phyloP scores from a whole-genome alignment of 2,888 invertebrate genomes.

The Azorinus chamasolen region DNA sequence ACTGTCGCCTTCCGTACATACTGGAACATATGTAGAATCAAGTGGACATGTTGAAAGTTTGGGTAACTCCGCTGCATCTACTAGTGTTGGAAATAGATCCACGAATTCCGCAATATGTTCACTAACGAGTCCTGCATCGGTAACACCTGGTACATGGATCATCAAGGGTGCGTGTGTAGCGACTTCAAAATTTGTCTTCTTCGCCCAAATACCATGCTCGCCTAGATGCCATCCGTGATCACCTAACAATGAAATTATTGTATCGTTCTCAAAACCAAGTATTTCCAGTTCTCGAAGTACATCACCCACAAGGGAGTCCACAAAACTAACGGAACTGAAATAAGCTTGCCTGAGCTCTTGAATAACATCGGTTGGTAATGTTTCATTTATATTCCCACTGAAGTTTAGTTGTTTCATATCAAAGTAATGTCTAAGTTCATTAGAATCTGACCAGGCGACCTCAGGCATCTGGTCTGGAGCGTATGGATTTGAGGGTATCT shows the following conservation, averaged over 20 bases:
- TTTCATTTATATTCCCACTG: conserved; percentile 31
- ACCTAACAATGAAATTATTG: conserved; percentile 66
- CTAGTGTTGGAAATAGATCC: conserved; percentile 74
- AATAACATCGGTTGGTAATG: conserved; percentile 40
- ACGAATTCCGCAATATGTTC: conserved; percentile 65
- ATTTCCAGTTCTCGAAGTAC: conserved; percentile 60
- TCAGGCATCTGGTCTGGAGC: conserved; percentile 68
- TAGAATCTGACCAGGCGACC: conserved; percentile 65
- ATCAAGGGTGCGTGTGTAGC: conserved; percentile 76
- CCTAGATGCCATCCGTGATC: conserved; percentile 71
- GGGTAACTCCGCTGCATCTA: conserved; percentile 65
- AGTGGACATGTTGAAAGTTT: conserved; percentile 48
- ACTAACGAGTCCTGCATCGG: conserved; percentile 52
- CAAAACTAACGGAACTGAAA: conserved; percentile 58
- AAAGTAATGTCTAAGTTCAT: conserved; percentile 56
- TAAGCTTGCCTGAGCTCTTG: conserved; percentile 62
- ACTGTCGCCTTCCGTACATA: conserved; percentile 68
- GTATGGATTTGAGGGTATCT: conserved; percentile 67
- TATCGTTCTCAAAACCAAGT: conserved; percentile 53
- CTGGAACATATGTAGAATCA: conserved; percentile 34
- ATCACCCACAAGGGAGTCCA: conserved; percentile 64
- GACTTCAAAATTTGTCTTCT: conserved; percentile 75
- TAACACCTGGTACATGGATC: conserved; percentile 62
- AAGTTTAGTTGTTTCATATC: conserved; percentile 43
- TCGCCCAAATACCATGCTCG: conserved; percentile 67